These are phyloP conservation scores for Poeciliopsis occidentalis DNA, from an alignment of 2,113 vertebrate genomes.

Conservation along the genomic window DNA sequence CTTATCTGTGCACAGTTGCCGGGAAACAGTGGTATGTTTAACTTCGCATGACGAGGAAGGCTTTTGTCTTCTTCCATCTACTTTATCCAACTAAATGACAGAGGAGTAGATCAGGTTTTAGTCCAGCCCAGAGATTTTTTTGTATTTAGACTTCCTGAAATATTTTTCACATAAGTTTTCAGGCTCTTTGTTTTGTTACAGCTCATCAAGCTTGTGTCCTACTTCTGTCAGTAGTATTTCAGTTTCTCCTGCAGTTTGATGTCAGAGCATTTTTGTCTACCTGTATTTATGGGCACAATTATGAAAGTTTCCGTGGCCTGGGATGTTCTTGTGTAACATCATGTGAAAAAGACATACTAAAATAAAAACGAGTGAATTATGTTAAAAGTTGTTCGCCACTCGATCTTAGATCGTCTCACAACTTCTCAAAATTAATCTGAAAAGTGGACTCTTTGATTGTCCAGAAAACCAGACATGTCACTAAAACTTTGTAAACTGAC, in stretches of 20 bases:
- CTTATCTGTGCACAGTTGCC: background rate
- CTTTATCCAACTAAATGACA: background rate
- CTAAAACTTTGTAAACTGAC: too few relatives aligned
- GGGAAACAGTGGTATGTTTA: background rate
- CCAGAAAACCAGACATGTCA: too few relatives aligned
- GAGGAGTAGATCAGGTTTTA: background rate
- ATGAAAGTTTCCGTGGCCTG: too few relatives aligned
- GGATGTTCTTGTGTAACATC: too few relatives aligned
- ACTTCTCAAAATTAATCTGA: too few relatives aligned
- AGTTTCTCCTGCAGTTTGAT: background rate
- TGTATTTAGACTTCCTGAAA: background rate
- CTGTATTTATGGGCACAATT: background rate
- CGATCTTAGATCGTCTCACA: too few relatives aligned
- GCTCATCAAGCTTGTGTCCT: too few relatives aligned
- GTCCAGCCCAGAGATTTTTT: background rate
- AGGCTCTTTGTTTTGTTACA: background rate
- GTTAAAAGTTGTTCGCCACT: too few relatives aligned
- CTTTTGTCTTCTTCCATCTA: background rate
- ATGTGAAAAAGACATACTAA: too few relatives aligned
- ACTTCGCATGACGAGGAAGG: background rate
- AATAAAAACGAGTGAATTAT: too few relatives aligned
- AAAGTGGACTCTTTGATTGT: too few relatives aligned
- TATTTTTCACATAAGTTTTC: background rate
- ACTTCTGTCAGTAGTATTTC: background rate
- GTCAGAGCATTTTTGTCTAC: background rate